These are phyloP conservation scores for Pedionomus torquatus DNA, from an alignment of 2,113 vertebrate species.

Conservation along the genomic window DNA sequence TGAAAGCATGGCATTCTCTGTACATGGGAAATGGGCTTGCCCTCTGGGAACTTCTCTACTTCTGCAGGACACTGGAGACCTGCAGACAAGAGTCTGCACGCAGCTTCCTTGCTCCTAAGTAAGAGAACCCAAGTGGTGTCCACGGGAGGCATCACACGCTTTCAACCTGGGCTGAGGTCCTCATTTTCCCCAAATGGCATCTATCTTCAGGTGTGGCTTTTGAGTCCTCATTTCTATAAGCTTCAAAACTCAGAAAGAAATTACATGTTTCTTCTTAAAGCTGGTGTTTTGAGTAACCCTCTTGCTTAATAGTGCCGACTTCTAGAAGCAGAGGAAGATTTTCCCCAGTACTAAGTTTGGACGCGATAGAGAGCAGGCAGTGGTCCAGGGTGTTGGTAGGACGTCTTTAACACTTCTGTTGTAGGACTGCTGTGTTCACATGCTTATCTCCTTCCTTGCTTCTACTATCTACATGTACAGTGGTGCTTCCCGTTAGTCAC, in stretches of 20 bases:
- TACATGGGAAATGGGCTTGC: not conserved
- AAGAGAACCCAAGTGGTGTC: not conserved
- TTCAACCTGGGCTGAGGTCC: not conserved
- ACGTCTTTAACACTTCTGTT: not conserved
- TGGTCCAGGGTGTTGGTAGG: not conserved
- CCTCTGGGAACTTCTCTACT: not conserved
- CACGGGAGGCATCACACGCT: not conserved
- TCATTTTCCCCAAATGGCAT: not conserved
- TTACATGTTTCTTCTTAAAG: not conserved
- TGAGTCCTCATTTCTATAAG: not conserved
- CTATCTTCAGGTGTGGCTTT: not conserved
- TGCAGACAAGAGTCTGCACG: not conserved
- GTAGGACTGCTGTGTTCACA: not conserved
- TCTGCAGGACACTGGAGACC: not conserved
- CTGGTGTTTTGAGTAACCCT: not conserved
- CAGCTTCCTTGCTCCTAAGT: not conserved
- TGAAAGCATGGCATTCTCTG: not conserved
- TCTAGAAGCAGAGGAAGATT: not conserved
- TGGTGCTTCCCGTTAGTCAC: not conserved
- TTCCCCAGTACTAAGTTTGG: not conserved
- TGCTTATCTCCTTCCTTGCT: not conserved
- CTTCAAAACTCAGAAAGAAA: not conserved
- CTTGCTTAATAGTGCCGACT: not conserved
- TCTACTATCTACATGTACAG: fast-evolving
- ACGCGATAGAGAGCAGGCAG: not conserved